Base-by-base conservation (phyloP, 2,888 invertebrate genomes). In the Pyralis farinalis region DNA sequence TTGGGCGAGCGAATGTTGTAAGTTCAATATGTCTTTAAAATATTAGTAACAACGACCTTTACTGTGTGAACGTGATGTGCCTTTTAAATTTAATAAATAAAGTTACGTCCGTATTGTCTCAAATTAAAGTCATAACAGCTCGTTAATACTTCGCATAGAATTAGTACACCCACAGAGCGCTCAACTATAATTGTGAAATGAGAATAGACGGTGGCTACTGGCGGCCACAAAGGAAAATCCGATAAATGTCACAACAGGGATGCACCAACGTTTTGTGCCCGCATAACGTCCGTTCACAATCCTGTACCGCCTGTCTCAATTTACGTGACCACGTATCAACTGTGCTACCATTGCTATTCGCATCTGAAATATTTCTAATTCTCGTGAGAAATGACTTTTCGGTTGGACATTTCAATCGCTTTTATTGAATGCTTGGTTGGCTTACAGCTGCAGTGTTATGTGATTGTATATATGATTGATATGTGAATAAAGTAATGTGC, bases 201-300 rank as follows among this genome's bases (percentile, higher is more conserved):
- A 39, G 46, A 43, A 46, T 44, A 50, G 25, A 25, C 25, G 25
- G 43, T 44, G 37, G 43, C 43, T 34, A 42, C 33, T 21, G 37
- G 37, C 28, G 47, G 37, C 28, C 46, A 51, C 47, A 46, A 51
- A 51, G 51, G 44, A 38, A 44, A 46, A 44, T 48, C 51, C 42
- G 47, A 51, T 51, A 44, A 51, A 48, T 44, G 47, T 51, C 50
- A 46, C 40, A 40, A 35, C 42, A 42, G 37, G 25, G 30, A 34
- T 38, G 45, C 41, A 29, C 10, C 34, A 32, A 40, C 30, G 37
- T 42, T 44, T 46, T 43, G 41, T 34, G 34, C 38, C 43, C 43
- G 46, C 42, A 36, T 43, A 37, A 30, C 29, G 31, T 22, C 29
- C 30, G 12, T 20, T 21, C 16, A 21, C 28, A 30, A 21, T 25